phyloP scores from a whole-genome alignment of 1,140 invertebrate genomes.

The Brachionus angularis region DNA sequence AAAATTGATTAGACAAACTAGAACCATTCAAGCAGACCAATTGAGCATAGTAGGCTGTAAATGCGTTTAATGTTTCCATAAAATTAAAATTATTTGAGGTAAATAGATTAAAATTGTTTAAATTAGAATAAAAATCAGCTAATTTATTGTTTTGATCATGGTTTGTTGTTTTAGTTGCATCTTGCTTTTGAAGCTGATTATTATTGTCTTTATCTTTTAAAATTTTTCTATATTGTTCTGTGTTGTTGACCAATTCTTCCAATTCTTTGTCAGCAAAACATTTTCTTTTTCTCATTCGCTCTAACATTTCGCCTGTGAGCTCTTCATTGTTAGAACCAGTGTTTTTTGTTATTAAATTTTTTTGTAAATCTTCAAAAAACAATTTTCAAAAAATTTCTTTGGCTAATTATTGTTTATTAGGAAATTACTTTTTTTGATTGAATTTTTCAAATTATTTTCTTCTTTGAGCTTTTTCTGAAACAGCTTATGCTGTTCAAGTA shows the following conservation, averaged over 20 bases:
- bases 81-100: neutral
- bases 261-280: conserved; percentile 60
- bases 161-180: neutral
- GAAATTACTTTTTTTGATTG: conserved; percentile 26
- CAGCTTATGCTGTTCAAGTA: conserved; percentile 19
- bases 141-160: neutral
- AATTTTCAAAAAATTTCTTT: neutral
- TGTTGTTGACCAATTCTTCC: conserved; percentile 49
- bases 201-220: too few relatives aligned
- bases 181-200: too few relatives aligned
- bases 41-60: neutral
- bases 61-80: neutral
- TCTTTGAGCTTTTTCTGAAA: conserved; percentile 28
- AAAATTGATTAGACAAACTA: too few relatives aligned
- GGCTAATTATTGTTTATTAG: too few relatives aligned
- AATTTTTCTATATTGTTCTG: neutral
- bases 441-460: conserved; percentile 26
- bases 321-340: too few relatives aligned
- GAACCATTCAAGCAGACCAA: neutral
- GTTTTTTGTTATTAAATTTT: neutral
- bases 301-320: conserved; percentile 48
- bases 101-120: neutral
- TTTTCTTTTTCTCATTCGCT: conserved; percentile 58
- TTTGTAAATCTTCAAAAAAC: neutral
- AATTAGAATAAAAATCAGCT: neutral